Percentiles rank a stretch among this genome's conserved stretches.
These are phyloP conservation scores for Melanerpes formicivorus DNA, from an alignment of 2,113 vertebrate species.

Conservation along the genomic window DNA sequence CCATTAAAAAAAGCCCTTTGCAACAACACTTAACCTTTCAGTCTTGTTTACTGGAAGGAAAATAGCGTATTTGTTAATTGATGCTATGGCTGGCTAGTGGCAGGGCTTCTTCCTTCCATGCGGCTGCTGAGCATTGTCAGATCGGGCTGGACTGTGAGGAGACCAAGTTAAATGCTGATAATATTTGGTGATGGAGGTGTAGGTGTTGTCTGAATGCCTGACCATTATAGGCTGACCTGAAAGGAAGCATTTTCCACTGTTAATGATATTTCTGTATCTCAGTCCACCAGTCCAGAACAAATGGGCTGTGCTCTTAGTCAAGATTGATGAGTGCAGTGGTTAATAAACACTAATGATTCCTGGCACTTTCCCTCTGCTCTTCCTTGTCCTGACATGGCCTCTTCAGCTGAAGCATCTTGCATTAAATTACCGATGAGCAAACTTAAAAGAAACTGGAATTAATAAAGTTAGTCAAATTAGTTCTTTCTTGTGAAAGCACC, in stretches of 20 bases:
- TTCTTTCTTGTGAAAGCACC: slow-evolving; percentile 44
- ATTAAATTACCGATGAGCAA: slow-evolving; percentile 73
- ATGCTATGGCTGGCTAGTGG: background rate
- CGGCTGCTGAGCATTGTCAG: background rate
- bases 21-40: slow-evolving; percentile 53
- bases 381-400: slow-evolving; percentile 56
- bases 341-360: slow-evolving; percentile 69
- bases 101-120: slow-evolving; percentile 7
- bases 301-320: slow-evolving; percentile 61
- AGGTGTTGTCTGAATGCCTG: slow-evolving; percentile 1
- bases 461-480: slow-evolving; percentile 65
- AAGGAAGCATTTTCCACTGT: slow-evolving; percentile 55
- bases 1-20: background rate
- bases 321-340: slow-evolving; percentile 46
- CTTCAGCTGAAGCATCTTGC: slow-evolving; percentile 61
- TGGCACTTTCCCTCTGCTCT: slow-evolving; percentile 60
- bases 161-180: background rate
- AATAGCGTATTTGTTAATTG: slow-evolving; percentile 43
- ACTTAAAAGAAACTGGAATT: slow-evolving; percentile 72
- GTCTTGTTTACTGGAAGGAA: slow-evolving; percentile 1
- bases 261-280: slow-evolving; percentile 69
- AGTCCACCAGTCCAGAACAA: slow-evolving; percentile 69
- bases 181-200: background rate
- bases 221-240: slow-evolving; percentile 37
- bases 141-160: background rate